Base-by-base conservation (phyloP, 2,888 invertebrate genomes). In the Sesamia inferens region DNA sequence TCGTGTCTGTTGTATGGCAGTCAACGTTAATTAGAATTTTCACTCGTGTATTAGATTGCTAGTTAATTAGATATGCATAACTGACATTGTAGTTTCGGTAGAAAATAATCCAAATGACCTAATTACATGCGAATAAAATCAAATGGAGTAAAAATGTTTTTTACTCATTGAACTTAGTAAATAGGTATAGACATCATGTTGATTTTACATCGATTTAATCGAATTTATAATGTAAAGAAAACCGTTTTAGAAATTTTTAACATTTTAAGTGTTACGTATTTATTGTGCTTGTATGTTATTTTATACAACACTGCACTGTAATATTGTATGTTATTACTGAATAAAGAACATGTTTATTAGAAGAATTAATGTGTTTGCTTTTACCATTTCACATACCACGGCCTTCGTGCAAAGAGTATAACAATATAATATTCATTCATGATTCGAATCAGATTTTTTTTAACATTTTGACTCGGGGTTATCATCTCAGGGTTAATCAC, bases 201-300 rank as follows among this genome's bases (percentile, higher is more conserved):
- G 70, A 79, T 78, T 79, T 68, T 67, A 68, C 69, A 69, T 81
- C 72, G 31, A 55, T 71, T 74, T 63, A 73, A 66, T 76, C 65
- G 74, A 74, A 76, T 81, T 83, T 83, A 78, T 58, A 68, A 64
- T 81, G 76, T 58, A 71, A 63, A 71, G 61, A 68, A 74, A 5
- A 76, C 68, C 51, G 57, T 65, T 74, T 83, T 78, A 51, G 62
- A 71, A 22, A 65, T 72, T 62, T 68, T 72, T 68, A 59, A 65
- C 65, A 69, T 68, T 71, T 82, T 79, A 75, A 77, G 71, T 65
- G 62, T 80, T 82, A 81, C 75, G 66, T 84, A 81, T 83, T 69
- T 75, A 55, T 78, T 80, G 73, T 79, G 74, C 69, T 16, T 55
- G 42, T 72, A 57, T 55, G 24, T 75, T 68, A 64, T 57, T 76